phyloP scores from a whole-genome alignment of 92 coral and sea anemone genomes.

The Actinostola sp. region DNA sequence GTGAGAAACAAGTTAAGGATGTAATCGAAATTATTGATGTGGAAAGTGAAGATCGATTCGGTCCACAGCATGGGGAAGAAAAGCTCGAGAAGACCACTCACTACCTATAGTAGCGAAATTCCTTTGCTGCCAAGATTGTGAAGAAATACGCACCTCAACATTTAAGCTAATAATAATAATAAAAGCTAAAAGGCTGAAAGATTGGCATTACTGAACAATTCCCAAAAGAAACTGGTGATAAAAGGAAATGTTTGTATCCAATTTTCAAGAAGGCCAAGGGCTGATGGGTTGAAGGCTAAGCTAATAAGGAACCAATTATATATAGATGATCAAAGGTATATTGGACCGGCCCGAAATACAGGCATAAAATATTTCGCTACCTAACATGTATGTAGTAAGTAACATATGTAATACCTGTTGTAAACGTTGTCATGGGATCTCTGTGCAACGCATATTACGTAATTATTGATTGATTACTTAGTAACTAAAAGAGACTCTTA shows the following conservation, averaged over 20 bases:
- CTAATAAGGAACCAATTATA: constrained; percentile 26
- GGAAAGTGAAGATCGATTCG: constrained; percentile 14
- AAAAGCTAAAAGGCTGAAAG: constrained; percentile 32
- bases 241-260: constrained; percentile 38
- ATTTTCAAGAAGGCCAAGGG: constrained; percentile 29
- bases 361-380: no score
- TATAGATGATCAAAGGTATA: constrained; percentile 43
- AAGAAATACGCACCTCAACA: constrained; percentile 17
- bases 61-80: constrained; percentile 31
- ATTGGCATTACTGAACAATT: constrained; percentile 56
- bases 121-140: constrained; percentile 30
- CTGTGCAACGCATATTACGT: no score
- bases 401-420: no score
- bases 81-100: constrained; percentile 10
- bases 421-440: no score
- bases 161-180: no score
- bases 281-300: constrained; percentile 19
- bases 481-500: no score
- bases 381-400: no score
- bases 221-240: constrained; percentile 43
- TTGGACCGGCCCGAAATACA: no score
- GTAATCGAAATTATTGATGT: not conserved
- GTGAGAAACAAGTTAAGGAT: not conserved
- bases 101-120: constrained; percentile 43
- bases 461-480: no score